These are phyloP conservation scores for Platichthys stellatus DNA, from an alignment of 2,113 vertebrate genomes.

Conservation along the genomic window DNA sequence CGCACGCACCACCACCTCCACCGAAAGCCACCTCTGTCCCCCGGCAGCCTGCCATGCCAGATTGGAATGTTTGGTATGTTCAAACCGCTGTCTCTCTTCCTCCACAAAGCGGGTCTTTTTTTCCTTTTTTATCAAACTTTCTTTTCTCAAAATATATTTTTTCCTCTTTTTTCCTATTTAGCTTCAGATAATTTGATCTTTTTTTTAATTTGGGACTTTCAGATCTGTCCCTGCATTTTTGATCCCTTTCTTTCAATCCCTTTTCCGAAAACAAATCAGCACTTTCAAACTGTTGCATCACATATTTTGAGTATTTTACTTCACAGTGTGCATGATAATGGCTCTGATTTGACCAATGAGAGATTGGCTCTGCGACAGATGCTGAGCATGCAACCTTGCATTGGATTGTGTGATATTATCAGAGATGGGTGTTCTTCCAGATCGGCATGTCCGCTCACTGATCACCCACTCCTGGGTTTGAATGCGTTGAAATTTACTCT, in stretches of 20 bases:
- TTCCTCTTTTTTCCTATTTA: slow-evolving; percentile 1
- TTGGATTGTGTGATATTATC: slow-evolving; percentile 7
- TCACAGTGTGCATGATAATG: slow-evolving; percentile 11
- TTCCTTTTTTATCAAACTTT: background rate
- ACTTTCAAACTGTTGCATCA: slow-evolving; percentile 39
- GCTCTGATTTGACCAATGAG: slow-evolving; percentile 35
- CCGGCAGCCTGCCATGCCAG: slow-evolving; percentile 88
- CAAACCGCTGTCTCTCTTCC: slow-evolving; percentile 24
- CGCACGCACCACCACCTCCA: slow-evolving; percentile 87
- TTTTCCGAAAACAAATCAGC: slow-evolving; percentile 20
- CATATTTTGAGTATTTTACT: slow-evolving; percentile 8
- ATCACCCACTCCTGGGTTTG: slow-evolving; percentile 12
- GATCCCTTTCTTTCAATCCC: background rate
- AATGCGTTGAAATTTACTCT: slow-evolving; percentile 11
- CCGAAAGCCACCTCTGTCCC: slow-evolving; percentile 90
- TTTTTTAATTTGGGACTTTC: background rate
- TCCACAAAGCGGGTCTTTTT: slow-evolving; percentile 11
- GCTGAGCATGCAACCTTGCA: slow-evolving; percentile 39
- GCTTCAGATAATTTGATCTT: background rate
- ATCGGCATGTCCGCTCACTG: slow-evolving; percentile 18
- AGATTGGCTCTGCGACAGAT: slow-evolving; percentile 24
- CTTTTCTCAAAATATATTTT: background rate
- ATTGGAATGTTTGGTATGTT: slow-evolving; percentile 92
- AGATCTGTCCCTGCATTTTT: background rate
- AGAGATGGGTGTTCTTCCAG: slow-evolving; percentile 7